These are phyloP conservation scores for Cheirogaleus major DNA, from an alignment of 2,797 vertebrate species.

Conservation along the genomic window DNA sequence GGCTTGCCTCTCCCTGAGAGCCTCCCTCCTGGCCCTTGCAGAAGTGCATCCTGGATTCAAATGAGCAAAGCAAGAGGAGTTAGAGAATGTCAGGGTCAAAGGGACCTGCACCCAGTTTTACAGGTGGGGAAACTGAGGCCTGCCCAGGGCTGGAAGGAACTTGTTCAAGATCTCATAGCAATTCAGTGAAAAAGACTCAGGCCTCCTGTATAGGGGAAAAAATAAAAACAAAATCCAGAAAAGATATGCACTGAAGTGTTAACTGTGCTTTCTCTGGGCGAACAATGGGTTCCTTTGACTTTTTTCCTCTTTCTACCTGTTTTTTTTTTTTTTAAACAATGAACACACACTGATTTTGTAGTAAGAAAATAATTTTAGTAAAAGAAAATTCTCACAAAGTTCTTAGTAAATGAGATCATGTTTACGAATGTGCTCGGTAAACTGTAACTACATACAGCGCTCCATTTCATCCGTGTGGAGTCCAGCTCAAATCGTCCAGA, in stretches of 20 bases:
- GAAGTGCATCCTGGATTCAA: background rate
- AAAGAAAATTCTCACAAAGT: conserved; percentile 40
- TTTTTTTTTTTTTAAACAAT: background rate
- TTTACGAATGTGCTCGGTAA: background rate
- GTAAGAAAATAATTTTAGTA: conserved; percentile 59
- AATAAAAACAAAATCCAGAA: background rate
- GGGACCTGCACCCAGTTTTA: background rate
- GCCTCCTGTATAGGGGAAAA: background rate
- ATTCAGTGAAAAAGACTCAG: background rate
- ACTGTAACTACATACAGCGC: background rate
- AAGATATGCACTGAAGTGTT: background rate
- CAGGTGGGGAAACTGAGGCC: background rate
- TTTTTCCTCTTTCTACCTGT: background rate
- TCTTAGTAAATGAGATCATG: background rate
- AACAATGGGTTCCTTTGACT: background rate
- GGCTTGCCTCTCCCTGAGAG: background rate
- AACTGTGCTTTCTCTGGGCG: background rate
- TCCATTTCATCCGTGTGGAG: background rate
- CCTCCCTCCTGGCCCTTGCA: background rate
- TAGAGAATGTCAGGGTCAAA: background rate
- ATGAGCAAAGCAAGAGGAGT: background rate
- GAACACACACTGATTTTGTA: conserved; percentile 29
- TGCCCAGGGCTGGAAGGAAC: background rate
- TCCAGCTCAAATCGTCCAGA: background rate
- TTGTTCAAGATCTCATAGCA: background rate